These are phyloP conservation scores for Drosophila quadrilineata DNA, from an alignment of 1,140 invertebrate genomes.

Conservation along the genomic window DNA sequence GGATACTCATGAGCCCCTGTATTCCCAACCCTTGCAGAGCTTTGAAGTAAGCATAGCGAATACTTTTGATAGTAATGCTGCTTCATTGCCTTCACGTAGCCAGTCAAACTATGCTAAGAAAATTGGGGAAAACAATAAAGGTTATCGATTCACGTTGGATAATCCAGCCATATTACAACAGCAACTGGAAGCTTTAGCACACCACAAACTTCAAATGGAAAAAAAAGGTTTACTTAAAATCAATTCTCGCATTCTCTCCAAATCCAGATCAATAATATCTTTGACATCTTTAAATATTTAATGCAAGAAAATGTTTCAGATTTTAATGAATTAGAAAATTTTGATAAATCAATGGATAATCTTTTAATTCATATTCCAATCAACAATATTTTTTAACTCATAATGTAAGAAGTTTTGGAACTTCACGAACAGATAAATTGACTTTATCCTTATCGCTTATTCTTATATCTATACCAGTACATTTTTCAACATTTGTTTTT, in stretches of 20 bases:
- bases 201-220: conserved; percentile 78
- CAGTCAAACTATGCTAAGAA: conserved; percentile 3
- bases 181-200: conserved; percentile 71
- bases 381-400: no score
- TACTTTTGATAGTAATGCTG: not conserved
- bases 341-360: no score
- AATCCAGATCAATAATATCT: conserved; percentile 40
- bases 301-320: no score
- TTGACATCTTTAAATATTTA: conserved; percentile 39
- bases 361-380: no score
- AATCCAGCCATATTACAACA: conserved; percentile 73
- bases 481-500: no score
- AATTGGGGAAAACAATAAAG: conserved; percentile 12
- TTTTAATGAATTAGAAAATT: no score
- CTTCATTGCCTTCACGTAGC: conserved; percentile 28
- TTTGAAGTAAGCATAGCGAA: conserved; percentile 8
- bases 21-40: conserved; percentile 78
- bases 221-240: conserved; percentile 62
- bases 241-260: no score
- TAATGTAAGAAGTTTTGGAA: no score
- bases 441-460: no score
- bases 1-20: conserved; percentile 80
- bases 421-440: no score
- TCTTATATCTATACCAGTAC: no score
- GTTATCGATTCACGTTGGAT: conserved; percentile 58